Evolutionary conservation across 2,797 vertebrate species (phyloP), one percentile per base, ranked within the genome.

Genomic region (Bucorvus abyssinicus): DNA sequence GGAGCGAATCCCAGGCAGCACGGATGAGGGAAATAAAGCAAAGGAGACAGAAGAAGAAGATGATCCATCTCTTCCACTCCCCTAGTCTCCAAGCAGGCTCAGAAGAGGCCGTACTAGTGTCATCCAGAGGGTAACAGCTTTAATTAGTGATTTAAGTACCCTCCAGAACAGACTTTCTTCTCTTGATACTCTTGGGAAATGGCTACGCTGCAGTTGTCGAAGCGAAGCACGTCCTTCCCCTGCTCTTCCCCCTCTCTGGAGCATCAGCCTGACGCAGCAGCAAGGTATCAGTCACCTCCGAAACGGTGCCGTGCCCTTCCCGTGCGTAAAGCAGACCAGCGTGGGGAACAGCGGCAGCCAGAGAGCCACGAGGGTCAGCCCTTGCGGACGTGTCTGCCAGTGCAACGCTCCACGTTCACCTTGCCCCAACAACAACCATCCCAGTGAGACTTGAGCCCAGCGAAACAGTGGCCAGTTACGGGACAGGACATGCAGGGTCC

Each of bases 131-230:
- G 27, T 36, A 68, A 74, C 64, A 80, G 76, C 64, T 77, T 44
- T 91, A 89, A 83, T 74, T 78, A 68, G 85, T 30, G 75, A 84
- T 75, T 87, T 50, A 71, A 89, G 87, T n/a, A 64, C 40, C 34
- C 30, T 94, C 82, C 64, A 7, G n/a, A 5, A 6, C 56, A 77
- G 42, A 9, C 38, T 38, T n/a, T 1, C 77, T 34, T 47, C 83
- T 87, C 65, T 30, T 3, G 0, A 10, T 4, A 56, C 79, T 44
- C 74, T 55, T 21, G 59, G 73, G 81, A 56, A 88, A 68, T 1
- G 50, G 50, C 69, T 49, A 34, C 2, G 8, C 36, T 0, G 1
- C 10, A 3, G 47, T 2, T 50, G 60, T 22, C 26, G 76, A 77
- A 29, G 40, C 22, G 1, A 8, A 56, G 56, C 85, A 21, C 5